These are phyloP conservation scores for Eutrigla gurnardus DNA, from an alignment of 2,797 vertebrate genomes.

Conservation along the genomic window DNA sequence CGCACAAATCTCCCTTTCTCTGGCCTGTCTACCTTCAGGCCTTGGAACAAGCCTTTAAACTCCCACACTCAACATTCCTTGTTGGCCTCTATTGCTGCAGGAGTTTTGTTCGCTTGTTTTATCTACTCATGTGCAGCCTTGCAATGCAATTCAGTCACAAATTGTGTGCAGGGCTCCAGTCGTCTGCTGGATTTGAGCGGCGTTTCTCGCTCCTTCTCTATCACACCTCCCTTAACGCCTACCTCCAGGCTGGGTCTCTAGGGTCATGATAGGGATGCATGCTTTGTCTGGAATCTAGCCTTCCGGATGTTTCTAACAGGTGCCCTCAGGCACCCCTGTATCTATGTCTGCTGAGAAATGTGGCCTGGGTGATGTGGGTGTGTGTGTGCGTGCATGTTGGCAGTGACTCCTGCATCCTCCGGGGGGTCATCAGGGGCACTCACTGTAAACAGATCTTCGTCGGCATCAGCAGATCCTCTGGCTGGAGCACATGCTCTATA, in stretches of 20 bases:
- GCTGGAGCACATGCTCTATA: slow-evolving; percentile 57
- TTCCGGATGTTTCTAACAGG: slow-evolving; percentile 72
- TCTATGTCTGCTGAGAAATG: slow-evolving; percentile 75
- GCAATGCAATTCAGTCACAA: slow-evolving; percentile 32
- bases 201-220: slow-evolving; percentile 31
- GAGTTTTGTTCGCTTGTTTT: slow-evolving; percentile 32
- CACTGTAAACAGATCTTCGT: slow-evolving; percentile 81
- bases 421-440: slow-evolving; percentile 71
- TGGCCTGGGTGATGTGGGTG: slow-evolving; percentile 46
- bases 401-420: slow-evolving; percentile 68
- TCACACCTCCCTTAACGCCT: slow-evolving; percentile 41
- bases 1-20: slow-evolving; percentile 23
- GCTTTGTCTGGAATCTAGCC: slow-evolving; percentile 59
- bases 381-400: slow-evolving; percentile 57
- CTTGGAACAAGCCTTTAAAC: slow-evolving; percentile 59
- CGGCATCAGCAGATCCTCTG: slow-evolving; percentile 75
- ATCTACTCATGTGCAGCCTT: slow-evolving; percentile 24
- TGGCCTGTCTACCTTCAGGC: slow-evolving; percentile 49
- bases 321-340: slow-evolving; percentile 65
- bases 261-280: slow-evolving; percentile 44
- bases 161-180: slow-evolving; percentile 19
- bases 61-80: slow-evolving; percentile 57
- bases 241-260: slow-evolving; percentile 41
- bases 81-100: slow-evolving; percentile 30
- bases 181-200: slow-evolving; percentile 28